Conservation (phyloP, 2,113 vertebrate genomes). For the Osmerus eperlanus region DNA sequence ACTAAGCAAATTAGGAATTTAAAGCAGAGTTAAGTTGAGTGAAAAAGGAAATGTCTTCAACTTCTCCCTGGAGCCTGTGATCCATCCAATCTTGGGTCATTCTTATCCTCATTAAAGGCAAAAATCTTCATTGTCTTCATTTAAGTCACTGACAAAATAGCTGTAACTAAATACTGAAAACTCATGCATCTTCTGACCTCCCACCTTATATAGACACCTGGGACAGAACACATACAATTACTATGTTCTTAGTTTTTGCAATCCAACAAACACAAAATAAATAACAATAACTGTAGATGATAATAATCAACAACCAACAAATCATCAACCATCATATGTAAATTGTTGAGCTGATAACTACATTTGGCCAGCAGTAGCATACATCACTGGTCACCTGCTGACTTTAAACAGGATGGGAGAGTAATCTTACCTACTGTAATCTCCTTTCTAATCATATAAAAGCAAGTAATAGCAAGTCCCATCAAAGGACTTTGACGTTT, state of each 20-base stretch:
- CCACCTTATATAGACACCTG: constrained; percentile 13
- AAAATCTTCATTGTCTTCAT: constrained; percentile 59
- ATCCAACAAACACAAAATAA: background rate
- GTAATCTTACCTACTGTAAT: constrained; percentile 18
- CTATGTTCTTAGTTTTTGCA: background rate
- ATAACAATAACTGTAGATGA: no score
- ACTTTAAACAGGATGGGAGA: background rate
- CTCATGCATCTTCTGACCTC: constrained; percentile 34
- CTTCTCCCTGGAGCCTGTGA: constrained; percentile 3
- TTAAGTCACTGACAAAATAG: constrained; percentile 56
- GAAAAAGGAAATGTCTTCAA: constrained; percentile 10
- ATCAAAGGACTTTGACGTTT: constrained; percentile 7
- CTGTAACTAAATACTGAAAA: constrained; percentile 37
- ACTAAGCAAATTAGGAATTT: background rate
- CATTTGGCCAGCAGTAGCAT: background rate
- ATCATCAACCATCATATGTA: background rate
- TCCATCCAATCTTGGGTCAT: constrained; percentile 31
- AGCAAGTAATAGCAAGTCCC: constrained; percentile 33
- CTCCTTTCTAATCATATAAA: constrained; percentile 21
- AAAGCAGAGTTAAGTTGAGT: background rate
- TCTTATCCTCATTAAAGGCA: constrained; percentile 63
- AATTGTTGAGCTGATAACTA: constrained; percentile 14
- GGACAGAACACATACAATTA: constrained; percentile 16
- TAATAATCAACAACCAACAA: background rate
- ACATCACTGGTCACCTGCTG: background rate